Evolutionary conservation across 2,113 vertebrate genomes (phyloP), one percentile per base, ranked within the genome.

Genomic region (Rhegmatorhina hoffmannsi): DNA sequence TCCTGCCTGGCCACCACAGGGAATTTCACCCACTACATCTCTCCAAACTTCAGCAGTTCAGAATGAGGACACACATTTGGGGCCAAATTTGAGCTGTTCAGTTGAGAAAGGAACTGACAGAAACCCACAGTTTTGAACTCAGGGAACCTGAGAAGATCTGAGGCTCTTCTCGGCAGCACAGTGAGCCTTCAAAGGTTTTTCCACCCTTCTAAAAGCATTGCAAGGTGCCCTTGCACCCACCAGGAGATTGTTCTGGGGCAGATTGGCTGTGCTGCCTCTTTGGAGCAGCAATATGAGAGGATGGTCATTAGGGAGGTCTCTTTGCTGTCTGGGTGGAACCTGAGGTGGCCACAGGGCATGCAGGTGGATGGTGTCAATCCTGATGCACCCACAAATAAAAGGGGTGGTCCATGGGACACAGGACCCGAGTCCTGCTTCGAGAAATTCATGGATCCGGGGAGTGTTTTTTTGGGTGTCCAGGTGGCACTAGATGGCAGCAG

Each of bases 401-500:
- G 52, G 10, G 0, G 18, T 17, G 38, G 47, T 23, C 36, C 8
- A 4, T 9, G 40, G 25, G 14, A 4, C 1, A 0, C 21, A 6
- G 46, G 62, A 38, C 3, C 28, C 6, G 49, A 3, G 10, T 43
- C 11, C 52, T 33, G 33, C 7, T 28, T 26, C 15, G 70, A 15
- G 43, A 38, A 63, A 4, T 4, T 33, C 4, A 0, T 2, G 43
- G 18, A 5, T 1, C 18, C 38, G 1, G 16, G 38, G 24, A 29
- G 11, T 18, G 3, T 3, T 28, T 21, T 31, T 21, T 10, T 8
- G 14, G 31, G 26, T 18, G 49, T 4, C 7, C 23, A 0, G 24
- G 0, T 3, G 56, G 50, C 96, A 75, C 80, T 63, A 94, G 93
- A 33, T 95, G 93, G 96, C 96, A 84, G 87, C 90, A 93, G 62